Evolutionary conservation across 2,888 invertebrate species (phyloP).

Genomic region (Cremastinae sp.): DNA sequence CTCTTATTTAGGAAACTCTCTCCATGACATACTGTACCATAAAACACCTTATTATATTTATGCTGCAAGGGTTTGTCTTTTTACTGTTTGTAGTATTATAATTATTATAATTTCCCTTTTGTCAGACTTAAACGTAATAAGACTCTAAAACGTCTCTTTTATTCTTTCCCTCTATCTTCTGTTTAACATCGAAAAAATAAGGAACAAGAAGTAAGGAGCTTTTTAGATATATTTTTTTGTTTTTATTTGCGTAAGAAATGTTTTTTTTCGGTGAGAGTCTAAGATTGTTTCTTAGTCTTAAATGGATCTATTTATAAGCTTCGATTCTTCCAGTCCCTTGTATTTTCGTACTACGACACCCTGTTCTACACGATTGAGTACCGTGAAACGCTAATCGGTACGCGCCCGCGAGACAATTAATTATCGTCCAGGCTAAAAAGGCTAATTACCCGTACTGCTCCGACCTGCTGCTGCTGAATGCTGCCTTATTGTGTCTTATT

Average conservation of each 20-base stretch:
- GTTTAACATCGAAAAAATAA: slow-evolving; percentile 40
- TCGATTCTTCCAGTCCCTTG: slow-evolving; percentile 35
- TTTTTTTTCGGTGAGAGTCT: neutral
- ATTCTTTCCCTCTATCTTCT: slow-evolving; percentile 31
- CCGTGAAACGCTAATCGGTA: slow-evolving; percentile 60
- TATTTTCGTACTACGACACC: slow-evolving; percentile 51
- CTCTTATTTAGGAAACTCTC: slow-evolving; percentile 32
- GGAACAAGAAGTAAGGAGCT: slow-evolving; percentile 27
- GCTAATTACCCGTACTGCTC: slow-evolving; percentile 78
- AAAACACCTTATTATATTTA: too few species aligned
- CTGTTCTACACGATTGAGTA: slow-evolving; percentile 60
- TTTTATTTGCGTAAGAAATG: neutral
- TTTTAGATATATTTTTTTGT: slow-evolving; percentile 23
- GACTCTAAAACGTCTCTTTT: slow-evolving; percentile 23
- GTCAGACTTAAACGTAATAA: slow-evolving; percentile 27
- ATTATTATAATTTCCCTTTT: slow-evolving; percentile 19
- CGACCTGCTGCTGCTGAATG: slow-evolving; percentile 74
- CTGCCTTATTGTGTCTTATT: slow-evolving; percentile 51
- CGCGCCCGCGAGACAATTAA: slow-evolving; percentile 72
- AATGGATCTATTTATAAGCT: slow-evolving; percentile 26
- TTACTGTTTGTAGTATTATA: neutral
- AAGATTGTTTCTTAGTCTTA: slow-evolving; percentile 15
- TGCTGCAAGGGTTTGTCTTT: too few species aligned
- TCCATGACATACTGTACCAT: too few species aligned
- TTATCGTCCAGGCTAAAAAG: slow-evolving; percentile 73